These are phyloP conservation scores for Oncorhynchus kisutch DNA, from an alignment of 2,113 vertebrate genomes.

Conservation along the genomic window DNA sequence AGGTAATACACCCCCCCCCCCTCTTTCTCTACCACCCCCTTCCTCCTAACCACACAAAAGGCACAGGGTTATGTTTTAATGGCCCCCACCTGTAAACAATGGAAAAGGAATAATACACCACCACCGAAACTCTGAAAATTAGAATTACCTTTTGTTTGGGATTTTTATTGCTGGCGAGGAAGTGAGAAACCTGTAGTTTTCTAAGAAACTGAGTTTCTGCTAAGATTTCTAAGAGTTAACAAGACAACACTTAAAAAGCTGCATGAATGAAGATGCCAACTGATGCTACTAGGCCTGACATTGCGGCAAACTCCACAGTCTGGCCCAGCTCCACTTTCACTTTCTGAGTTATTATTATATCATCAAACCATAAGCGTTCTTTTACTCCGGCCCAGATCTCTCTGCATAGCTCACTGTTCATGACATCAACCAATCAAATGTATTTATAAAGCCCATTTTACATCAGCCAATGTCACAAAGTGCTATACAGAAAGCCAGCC, in stretches of 20 bases:
- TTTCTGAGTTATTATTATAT: slow-evolving; percentile 6
- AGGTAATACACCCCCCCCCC: background rate
- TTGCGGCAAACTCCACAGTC: background rate
- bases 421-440: background rate
- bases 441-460: too few relatives aligned
- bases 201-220: background rate
- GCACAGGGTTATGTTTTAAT: background rate
- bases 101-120: slow-evolving; percentile 45
- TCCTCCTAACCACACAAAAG: slow-evolving; percentile 10
- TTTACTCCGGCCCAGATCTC: background rate
- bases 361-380: background rate
- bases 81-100: slow-evolving; percentile 24
- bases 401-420: slow-evolving; percentile 1
- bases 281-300: slow-evolving; percentile 1
- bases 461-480: too few relatives aligned
- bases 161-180: slow-evolving; percentile 19
- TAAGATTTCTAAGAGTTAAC: background rate
- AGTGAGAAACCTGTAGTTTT: slow-evolving; percentile 25
- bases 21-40: slow-evolving; percentile 12
- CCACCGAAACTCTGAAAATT: slow-evolving; percentile 26
- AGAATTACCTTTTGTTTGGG: slow-evolving; percentile 52
- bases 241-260: slow-evolving; percentile 11
- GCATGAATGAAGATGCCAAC: background rate
- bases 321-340: background rate
- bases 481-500: too few relatives aligned